Evolutionary conservation across 2,797 vertebrate genomes (phyloP).

Genomic region (Sebastes hubbsi): DNA sequence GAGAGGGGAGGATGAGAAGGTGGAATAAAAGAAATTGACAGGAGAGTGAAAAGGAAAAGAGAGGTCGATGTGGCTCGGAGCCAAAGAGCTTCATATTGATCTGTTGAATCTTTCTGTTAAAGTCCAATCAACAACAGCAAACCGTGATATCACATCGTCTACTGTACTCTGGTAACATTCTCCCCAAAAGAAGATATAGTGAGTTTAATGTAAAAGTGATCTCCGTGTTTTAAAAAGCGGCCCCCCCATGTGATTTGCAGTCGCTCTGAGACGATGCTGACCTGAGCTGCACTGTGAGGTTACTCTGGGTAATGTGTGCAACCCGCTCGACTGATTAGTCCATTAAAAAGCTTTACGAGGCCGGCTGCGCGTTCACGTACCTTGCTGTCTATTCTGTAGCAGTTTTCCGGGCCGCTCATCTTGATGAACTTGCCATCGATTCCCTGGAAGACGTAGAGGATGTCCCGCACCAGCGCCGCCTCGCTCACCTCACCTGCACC

Average conservation of each 20-base stretch:
- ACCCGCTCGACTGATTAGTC: not conserved
- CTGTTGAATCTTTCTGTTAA: constrained; percentile 53
- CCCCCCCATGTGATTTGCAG: not conserved
- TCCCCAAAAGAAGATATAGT: not conserved
- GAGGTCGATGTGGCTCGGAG: constrained; percentile 42
- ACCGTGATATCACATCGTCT: constrained; percentile 30
- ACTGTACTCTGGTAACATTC: not conserved
- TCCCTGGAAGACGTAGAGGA: constrained; percentile 98
- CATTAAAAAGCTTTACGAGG: not conserved
- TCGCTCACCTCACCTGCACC: constrained; percentile 87
- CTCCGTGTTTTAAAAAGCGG: not conserved
- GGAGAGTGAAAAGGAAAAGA: not conserved
- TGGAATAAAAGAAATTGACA: constrained; percentile 8
- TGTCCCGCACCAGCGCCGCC: constrained; percentile 91
- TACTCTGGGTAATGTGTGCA: not conserved
- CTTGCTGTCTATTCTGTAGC: constrained; percentile 96
- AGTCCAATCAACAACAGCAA: constrained; percentile 44
- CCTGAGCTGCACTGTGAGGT: not conserved
- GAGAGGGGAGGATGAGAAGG: not conserved
- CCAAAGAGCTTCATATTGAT: constrained; percentile 75
- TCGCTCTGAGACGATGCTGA: not conserved
- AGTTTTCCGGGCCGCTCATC: constrained; percentile 92
- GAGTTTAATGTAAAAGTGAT: not conserved
- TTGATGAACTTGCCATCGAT: constrained; percentile 97
- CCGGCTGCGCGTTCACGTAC: constrained; percentile 67